Conservation (phyloP, 2,797 vertebrate species). For the Dipus sagitta region DNA sequence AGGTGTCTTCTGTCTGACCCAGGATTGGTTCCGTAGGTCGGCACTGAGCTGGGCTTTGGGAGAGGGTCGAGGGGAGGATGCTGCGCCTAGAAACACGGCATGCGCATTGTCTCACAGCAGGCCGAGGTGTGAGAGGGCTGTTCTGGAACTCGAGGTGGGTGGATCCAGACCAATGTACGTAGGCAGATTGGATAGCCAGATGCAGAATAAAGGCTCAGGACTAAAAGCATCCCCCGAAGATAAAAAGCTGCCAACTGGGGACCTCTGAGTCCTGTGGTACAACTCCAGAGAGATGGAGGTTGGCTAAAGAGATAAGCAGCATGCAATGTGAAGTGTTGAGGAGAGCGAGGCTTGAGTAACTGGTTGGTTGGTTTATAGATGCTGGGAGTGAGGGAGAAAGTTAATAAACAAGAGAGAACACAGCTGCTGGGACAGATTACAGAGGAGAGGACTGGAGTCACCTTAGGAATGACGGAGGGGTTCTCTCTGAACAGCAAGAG, state of each 20-base stretch:
- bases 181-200: not conserved
- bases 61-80: not conserved
- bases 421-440: not conserved
- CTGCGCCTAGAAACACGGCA: not conserved
- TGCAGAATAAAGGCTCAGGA: not conserved
- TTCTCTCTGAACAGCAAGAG: not conserved
- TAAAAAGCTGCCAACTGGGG: too few relatives aligned
- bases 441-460: not conserved
- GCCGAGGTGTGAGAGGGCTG: not conserved
- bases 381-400: not conserved
- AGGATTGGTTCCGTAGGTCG: not conserved
- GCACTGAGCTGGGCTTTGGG: not conserved
- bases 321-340: not conserved
- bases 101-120: not conserved
- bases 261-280: not conserved
- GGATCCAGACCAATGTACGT: fast-evolving
- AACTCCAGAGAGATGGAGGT: not conserved
- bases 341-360: not conserved
- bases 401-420: not conserved
- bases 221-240: not conserved
- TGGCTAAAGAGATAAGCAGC: not conserved
- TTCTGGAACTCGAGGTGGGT: not conserved
- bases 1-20: not conserved
- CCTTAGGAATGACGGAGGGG: not conserved
- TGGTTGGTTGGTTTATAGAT: not conserved